Evolutionary conservation across 2,113 vertebrate genomes (phyloP).

Genomic region (Boleophthalmus pectinirostris): DNA sequence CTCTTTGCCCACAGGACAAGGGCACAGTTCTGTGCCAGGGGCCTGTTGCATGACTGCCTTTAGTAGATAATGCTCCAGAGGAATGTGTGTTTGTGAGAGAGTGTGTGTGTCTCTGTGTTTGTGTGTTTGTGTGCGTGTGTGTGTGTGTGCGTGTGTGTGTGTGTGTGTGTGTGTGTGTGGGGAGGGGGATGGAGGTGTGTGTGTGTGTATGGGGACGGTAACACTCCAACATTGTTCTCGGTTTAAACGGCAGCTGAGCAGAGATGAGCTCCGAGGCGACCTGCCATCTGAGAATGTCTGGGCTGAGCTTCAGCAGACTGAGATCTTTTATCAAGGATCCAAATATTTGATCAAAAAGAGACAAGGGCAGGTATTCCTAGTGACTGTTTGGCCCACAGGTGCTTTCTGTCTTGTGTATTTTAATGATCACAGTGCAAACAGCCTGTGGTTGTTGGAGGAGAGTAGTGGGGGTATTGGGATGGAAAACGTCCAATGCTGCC

Average conservation of each 20-base stretch:
- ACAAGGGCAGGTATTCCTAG: not conserved
- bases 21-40: slow-evolving; percentile 56
- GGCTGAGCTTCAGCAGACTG: not conserved
- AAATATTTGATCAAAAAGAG: slow-evolving; percentile 17
- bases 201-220: slow-evolving; percentile 12
- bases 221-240: slow-evolving; percentile 40
- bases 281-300: slow-evolving; percentile 14
- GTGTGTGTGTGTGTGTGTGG: too few relatives aligned
- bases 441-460: slow-evolving; percentile 32
- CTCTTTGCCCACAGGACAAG: slow-evolving; percentile 46
- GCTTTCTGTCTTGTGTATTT: slow-evolving; percentile 10
- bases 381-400: not conserved
- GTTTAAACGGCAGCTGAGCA: slow-evolving; percentile 20
- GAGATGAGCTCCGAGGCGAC: not conserved
- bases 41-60: slow-evolving; percentile 65
- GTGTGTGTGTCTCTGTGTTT: not conserved
- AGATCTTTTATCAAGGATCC: not conserved
- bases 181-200: not conserved
- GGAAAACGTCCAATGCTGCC: slow-evolving; percentile 48
- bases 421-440: slow-evolving; percentile 46
- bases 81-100: slow-evolving; percentile 50
- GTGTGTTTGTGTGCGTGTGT: not conserved
- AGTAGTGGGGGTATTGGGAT: slow-evolving; percentile 34
- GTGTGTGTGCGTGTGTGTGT: slow-evolving; percentile 17
- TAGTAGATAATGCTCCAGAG: slow-evolving; percentile 58